These are phyloP conservation scores for Oncorhynchus keta DNA, from an alignment of 2,113 vertebrate species.

Conservation along the genomic window DNA sequence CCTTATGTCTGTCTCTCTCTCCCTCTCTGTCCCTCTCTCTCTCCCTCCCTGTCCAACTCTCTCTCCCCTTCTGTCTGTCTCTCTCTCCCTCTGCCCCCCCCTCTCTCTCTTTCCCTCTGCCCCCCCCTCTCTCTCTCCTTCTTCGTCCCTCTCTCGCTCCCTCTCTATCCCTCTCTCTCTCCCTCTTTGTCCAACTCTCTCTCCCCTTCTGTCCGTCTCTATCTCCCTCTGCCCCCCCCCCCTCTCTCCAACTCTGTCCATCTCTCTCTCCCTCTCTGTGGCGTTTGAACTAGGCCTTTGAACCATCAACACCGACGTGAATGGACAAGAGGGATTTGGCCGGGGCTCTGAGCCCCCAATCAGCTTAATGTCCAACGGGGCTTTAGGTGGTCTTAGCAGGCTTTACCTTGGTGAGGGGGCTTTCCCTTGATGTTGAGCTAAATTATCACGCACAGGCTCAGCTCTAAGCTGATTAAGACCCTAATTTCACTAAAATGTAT, in stretches of 20 bases:
- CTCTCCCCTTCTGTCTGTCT: conserved; percentile 4
- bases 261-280: conserved; percentile 13
- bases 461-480: conserved; percentile 70
- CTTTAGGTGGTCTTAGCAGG: conserved; percentile 64
- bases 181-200: conserved; percentile 12
- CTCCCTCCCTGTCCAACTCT: conserved; percentile 8
- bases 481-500: conserved; percentile 75
- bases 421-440: conserved; percentile 76
- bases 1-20: neutral
- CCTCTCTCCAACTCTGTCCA: no score
- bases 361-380: conserved; percentile 68
- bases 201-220: neutral
- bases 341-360: conserved; percentile 67
- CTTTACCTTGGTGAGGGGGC: conserved; percentile 60
- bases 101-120: no score
- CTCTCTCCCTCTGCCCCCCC: no score
- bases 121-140: neutral
- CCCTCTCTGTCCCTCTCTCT: conserved; percentile 15
- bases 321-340: conserved; percentile 73
- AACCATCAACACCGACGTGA: conserved; percentile 69
- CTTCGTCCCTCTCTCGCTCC: neutral
- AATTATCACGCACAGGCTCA: conserved; percentile 77
- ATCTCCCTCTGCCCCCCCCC: conserved; percentile 11
- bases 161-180: conserved; percentile 6
- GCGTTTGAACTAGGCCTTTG: conserved; percentile 74